A percentile compares a stretch with the other conserved stretches of the same genome.
phyloP scores from a whole-genome alignment of 1,140 invertebrate genomes.

The Drosophila nikananu region DNA sequence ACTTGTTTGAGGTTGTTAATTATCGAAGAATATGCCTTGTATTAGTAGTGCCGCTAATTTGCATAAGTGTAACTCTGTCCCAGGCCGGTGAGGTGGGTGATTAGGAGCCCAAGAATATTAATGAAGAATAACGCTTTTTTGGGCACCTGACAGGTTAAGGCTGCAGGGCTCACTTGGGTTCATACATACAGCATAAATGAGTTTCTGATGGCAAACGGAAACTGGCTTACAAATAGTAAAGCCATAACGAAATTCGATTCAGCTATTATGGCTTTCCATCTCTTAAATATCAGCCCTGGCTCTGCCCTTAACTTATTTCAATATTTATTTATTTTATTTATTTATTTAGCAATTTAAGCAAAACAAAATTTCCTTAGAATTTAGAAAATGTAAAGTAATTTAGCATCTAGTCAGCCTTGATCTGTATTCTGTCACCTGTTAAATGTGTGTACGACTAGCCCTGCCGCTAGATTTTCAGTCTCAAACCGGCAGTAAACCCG shows the following conservation, averaged over 20 bases:
- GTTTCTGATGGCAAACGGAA: slow-evolving; percentile 44
- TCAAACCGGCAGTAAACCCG: slow-evolving; percentile 5
- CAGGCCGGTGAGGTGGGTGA: slow-evolving; percentile 12
- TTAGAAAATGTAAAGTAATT: background rate
- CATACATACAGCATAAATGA: slow-evolving; percentile 9
- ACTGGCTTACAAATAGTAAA: slow-evolving; percentile 24
- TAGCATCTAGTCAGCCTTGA: slow-evolving; percentile 26
- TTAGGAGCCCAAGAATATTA: slow-evolving; percentile 16
- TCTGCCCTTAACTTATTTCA: background rate
- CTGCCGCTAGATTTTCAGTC: slow-evolving; percentile 9
- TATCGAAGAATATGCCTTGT: slow-evolving; percentile 41
- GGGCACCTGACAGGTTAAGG: background rate
- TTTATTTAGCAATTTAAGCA: background rate
- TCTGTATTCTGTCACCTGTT: background rate
- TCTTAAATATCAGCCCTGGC: background rate
- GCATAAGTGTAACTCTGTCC: slow-evolving; percentile 54
- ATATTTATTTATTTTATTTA: too few relatives aligned
- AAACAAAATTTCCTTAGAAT: too few relatives aligned
- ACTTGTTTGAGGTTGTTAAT: slow-evolving; percentile 45
- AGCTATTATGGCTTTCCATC: background rate
- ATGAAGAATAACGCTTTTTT: slow-evolving; percentile 27
- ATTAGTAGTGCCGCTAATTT: slow-evolving; percentile 40
- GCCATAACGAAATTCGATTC: background rate
- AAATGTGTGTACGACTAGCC: background rate
- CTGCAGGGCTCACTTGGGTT: background rate